A percentile compares a stretch with the other conserved stretches of the same genome.
phyloP scores from a whole-genome alignment of 1,140 invertebrate species.

The Anastatus disparis region DNA sequence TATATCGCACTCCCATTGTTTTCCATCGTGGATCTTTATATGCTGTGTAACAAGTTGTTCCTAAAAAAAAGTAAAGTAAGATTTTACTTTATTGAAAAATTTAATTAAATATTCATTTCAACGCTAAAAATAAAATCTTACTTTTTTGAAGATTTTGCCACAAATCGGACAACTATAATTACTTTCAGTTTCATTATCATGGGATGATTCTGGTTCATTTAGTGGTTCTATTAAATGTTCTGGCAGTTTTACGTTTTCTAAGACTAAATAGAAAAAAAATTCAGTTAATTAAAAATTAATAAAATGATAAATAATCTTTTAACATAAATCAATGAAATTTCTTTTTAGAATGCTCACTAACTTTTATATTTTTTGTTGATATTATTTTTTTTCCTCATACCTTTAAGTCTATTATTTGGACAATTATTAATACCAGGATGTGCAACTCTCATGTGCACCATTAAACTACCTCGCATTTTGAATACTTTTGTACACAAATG shows the following conservation, averaged over 20 bases:
- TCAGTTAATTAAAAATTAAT: too few relatives aligned
- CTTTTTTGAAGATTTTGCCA: slow-evolving; percentile 68
- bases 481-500: slow-evolving; percentile 82
- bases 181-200: slow-evolving; percentile 19
- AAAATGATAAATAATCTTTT: too few relatives aligned
- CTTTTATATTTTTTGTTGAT: too few relatives aligned
- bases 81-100: slow-evolving; percentile 5
- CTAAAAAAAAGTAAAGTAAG: slow-evolving; percentile 1
- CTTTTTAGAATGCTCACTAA: too few relatives aligned
- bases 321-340: too few relatives aligned
- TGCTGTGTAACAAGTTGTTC: slow-evolving; percentile 62
- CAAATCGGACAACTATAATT: slow-evolving; percentile 64
- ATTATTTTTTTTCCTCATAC: too few relatives aligned
- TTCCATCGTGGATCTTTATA: slow-evolving; percentile 69
- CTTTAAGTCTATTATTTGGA: slow-evolving; percentile 48
- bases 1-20: slow-evolving; percentile 85
- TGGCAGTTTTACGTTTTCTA: neutral
- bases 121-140: slow-evolving; percentile 46
- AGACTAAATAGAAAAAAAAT: too few relatives aligned
- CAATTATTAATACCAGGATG: slow-evolving; percentile 69
- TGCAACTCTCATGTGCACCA: slow-evolving; percentile 83
- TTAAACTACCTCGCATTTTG: slow-evolving; percentile 82
- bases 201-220: neutral
- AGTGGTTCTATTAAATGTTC: neutral
- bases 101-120: slow-evolving; percentile 13